Percentiles rank a stretch among this genome's conserved stretches.
Evolutionary conservation across 2,888 invertebrate species (phyloP).

Genomic region (Salpingus planirostris): DNA sequence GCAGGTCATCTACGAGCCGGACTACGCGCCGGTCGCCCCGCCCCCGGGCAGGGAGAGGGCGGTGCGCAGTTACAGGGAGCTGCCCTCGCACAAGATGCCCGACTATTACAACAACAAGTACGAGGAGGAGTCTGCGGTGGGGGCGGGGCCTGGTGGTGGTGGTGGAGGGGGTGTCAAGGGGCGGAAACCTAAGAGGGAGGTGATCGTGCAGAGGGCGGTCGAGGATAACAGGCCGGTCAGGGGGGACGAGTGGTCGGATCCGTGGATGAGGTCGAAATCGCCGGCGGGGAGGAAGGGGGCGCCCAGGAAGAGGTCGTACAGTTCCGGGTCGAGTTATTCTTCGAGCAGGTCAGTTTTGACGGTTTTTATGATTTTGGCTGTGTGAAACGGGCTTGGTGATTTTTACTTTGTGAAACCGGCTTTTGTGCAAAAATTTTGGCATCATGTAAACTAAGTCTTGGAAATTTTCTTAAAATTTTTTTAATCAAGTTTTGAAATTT

Average conservation of each 20-base stretch:
- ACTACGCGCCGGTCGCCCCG: conserved; percentile 30
- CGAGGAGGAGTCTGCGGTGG: conserved; percentile 44
- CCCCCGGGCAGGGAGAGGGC: conserved; percentile 36
- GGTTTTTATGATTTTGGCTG: too few relatives aligned
- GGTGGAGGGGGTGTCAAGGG: too few relatives aligned
- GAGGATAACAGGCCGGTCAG: conserved; percentile 37
- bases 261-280: conserved; percentile 79
- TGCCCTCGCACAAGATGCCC: conserved; percentile 48
- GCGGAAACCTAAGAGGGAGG: conserved; percentile 44
- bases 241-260: conserved; percentile 91
- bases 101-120: conserved; percentile 43
- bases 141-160: too few relatives aligned
- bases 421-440: too few relatives aligned
- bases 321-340: conserved; percentile 62
- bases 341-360: conserved; percentile 45
- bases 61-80: conserved; percentile 43
- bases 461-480: too few relatives aligned
- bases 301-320: conserved; percentile 54
- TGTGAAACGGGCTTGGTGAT: too few relatives aligned
- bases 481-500: too few relatives aligned
- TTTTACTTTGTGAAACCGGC: too few relatives aligned
- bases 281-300: conserved; percentile 48
- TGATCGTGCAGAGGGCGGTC: conserved; percentile 65
- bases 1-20: conserved; percentile 39
- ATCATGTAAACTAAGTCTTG: too few relatives aligned